phyloP scores from a whole-genome alignment of 2,797 vertebrate genomes.

The Valencia hispanica region DNA sequence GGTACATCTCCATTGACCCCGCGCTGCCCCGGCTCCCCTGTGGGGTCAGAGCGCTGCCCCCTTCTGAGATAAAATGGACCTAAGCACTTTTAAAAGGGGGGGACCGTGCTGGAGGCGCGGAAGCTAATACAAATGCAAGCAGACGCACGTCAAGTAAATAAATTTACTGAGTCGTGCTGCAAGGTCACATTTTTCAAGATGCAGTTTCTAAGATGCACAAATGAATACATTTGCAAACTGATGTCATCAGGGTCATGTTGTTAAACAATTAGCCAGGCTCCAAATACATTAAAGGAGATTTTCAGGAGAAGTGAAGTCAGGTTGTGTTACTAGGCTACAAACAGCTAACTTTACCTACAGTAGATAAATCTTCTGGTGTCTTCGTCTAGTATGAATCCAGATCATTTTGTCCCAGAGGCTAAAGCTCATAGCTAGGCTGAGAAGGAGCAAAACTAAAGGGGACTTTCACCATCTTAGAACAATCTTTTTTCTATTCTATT shows the following conservation, averaged over 20 bases:
- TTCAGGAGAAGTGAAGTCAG: background rate
- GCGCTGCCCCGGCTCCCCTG: slow-evolving; percentile 45
- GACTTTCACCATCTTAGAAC: background rate
- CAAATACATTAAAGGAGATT: background rate
- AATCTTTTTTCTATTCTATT: background rate
- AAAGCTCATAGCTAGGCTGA: background rate
- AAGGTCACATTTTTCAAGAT: slow-evolving; percentile 10
- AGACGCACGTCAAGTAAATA: background rate
- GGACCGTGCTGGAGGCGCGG: slow-evolving; percentile 10
- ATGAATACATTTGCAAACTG: slow-evolving; percentile 9
- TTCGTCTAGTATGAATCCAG: background rate
- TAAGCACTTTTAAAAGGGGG: slow-evolving; percentile 28
- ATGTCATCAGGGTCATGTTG: slow-evolving; percentile 12
- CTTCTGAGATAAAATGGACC: slow-evolving; percentile 53
- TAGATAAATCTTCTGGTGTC: background rate
- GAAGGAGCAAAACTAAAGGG: background rate
- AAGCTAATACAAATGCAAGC: slow-evolving; percentile 12
- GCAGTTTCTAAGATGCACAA: slow-evolving; percentile 13
- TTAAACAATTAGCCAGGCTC: slow-evolving; percentile 13
- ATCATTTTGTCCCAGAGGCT: background rate
- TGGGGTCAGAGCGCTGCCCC: slow-evolving; percentile 54
- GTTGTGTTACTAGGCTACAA: background rate
- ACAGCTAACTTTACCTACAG: too few relatives aligned
- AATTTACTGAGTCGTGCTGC: background rate
- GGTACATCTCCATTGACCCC: slow-evolving; percentile 72